Evolutionary conservation across 2,113 vertebrate genomes (phyloP).

Genomic region (Cyanocitta stelleri): DNA sequence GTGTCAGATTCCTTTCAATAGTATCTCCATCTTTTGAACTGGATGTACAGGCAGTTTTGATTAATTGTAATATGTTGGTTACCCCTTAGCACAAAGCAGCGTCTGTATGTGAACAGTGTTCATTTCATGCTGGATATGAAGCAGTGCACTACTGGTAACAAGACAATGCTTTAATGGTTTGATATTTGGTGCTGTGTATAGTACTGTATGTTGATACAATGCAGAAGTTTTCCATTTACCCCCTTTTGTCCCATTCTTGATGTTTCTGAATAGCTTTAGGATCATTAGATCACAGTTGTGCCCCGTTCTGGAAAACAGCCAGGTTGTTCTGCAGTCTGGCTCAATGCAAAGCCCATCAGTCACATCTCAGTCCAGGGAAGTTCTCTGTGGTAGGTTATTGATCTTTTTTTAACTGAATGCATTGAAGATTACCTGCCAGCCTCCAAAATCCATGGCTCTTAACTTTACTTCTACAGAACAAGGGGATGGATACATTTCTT

Average conservation of each 20-base stretch:
- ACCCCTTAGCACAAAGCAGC: slow-evolving; percentile 59
- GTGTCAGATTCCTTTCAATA: slow-evolving; percentile 29
- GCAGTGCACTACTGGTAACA: slow-evolving; percentile 50
- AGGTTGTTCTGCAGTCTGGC: not conserved
- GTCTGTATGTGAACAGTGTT: slow-evolving; percentile 70
- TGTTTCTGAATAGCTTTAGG: slow-evolving; percentile 70
- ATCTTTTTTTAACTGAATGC: not conserved
- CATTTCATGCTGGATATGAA: slow-evolving; percentile 67
- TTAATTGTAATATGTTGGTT: slow-evolving; percentile 56
- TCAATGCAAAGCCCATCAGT: not conserved
- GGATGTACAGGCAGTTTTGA: slow-evolving; percentile 56
- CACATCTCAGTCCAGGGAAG: not conserved
- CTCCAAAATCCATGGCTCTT: not conserved
- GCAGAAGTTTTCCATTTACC: slow-evolving; percentile 30
- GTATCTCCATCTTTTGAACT: slow-evolving; percentile 31
- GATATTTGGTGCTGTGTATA: slow-evolving; percentile 75
- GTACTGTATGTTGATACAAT: slow-evolving; percentile 60
- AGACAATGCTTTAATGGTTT: slow-evolving; percentile 60
- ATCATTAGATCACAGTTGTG: slow-evolving; percentile 32
- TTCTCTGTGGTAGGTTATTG: not conserved
- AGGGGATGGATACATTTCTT: not conserved
- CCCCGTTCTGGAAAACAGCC: not conserved
- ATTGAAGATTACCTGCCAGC: not conserved
- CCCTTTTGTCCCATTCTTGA: not conserved
- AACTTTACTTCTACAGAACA: not conserved